These are phyloP conservation scores for Cheilosia pagana DNA, from an alignment of 2,888 invertebrate species.

Conservation along the genomic window DNA sequence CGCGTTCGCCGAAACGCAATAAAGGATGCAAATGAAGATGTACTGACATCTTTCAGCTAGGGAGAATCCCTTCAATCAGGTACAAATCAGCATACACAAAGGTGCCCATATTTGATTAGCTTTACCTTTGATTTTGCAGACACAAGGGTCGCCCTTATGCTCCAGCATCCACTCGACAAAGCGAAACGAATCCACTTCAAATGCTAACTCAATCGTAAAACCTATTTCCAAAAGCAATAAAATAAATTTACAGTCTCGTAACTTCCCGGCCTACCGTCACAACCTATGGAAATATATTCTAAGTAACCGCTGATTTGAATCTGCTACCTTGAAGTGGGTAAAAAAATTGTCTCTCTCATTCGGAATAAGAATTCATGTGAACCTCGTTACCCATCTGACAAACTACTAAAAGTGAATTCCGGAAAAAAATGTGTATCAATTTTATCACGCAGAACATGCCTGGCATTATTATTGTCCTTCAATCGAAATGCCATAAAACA, in stretches of 20 bases:
- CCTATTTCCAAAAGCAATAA: not conserved
- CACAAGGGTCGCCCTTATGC: too few relatives aligned
- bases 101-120: too few relatives aligned
- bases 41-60: too few relatives aligned
- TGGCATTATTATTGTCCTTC: conserved; percentile 12
- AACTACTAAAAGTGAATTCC: too few relatives aligned
- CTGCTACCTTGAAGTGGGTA: not conserved
- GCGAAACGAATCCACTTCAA: not conserved
- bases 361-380: not conserved
- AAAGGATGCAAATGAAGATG: too few relatives aligned
- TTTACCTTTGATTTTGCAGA: too few relatives aligned
- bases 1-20: too few relatives aligned
- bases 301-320: not conserved
- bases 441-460: conserved; percentile 30
- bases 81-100: too few relatives aligned
- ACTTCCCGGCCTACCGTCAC: not conserved
- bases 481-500: conserved; percentile 6
- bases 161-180: too few relatives aligned
- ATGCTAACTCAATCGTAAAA: not conserved
- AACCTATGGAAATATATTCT: not conserved
- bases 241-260: not conserved
- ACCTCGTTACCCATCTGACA: too few relatives aligned
- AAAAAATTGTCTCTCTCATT: not conserved
- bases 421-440: conserved; percentile 5
- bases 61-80: too few relatives aligned